Conservation (phyloP, 2,888 invertebrate species). For the Phragmatobia fuliginosa region DNA sequence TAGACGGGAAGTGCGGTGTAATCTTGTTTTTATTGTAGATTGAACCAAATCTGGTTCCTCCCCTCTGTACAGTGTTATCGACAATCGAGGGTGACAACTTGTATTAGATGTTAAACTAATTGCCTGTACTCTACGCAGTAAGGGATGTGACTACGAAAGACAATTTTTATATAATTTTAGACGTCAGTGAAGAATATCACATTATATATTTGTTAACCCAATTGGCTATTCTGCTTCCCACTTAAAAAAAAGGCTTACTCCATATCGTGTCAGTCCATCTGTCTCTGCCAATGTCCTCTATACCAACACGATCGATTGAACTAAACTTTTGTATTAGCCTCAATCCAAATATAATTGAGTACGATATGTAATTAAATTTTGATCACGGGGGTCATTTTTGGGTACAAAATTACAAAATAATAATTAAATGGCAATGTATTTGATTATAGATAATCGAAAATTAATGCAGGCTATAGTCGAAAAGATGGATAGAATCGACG, state of each 20-base stretch:
- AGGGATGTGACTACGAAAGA: slow-evolving; percentile 14
- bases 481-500: too few species aligned
- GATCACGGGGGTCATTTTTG: background rate
- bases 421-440: background rate
- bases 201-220: background rate
- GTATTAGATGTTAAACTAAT: slow-evolving; percentile 52
- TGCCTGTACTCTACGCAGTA: slow-evolving; percentile 29
- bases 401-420: background rate
- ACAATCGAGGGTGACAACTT: slow-evolving; percentile 49
- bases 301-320: background rate
- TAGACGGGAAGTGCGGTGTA: slow-evolving; percentile 72
- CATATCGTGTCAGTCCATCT: background rate
- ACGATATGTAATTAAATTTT: background rate
- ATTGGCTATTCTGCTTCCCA: too few species aligned
- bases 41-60: slow-evolving; percentile 61
- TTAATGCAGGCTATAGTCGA: too few species aligned
- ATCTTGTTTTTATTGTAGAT: slow-evolving; percentile 63
- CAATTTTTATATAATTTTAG: too few species aligned
- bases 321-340: background rate
- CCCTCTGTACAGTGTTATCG: slow-evolving; percentile 42
- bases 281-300: background rate
- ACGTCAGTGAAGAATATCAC: slow-evolving; percentile 4
- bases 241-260: background rate
- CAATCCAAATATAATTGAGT: background rate
- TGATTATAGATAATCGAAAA: background rate